A percentile compares a stretch with the other conserved stretches of the same genome.
These are phyloP conservation scores for Mungos mungo DNA, from an alignment of 2,113 vertebrate species.

Conservation along the genomic window DNA sequence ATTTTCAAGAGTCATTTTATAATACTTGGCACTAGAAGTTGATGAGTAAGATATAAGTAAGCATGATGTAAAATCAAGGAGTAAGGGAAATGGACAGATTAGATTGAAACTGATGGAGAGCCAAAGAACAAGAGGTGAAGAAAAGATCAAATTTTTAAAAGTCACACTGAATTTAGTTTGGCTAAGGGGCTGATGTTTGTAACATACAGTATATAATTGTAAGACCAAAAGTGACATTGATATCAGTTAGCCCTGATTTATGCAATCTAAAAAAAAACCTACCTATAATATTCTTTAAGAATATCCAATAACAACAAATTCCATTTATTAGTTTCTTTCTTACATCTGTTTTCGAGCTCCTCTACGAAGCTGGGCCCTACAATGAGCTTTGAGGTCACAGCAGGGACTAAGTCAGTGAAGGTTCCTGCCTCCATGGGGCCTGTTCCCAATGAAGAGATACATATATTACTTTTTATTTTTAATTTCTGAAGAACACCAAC, in stretches of 20 bases:
- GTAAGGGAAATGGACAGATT: neutral
- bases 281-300: neutral
- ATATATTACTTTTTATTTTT: neutral
- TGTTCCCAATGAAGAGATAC: neutral
- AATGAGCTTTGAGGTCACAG: neutral
- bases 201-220: neutral
- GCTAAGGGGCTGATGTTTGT: neutral
- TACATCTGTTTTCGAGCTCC: neutral
- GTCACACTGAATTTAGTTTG: neutral
- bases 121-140: neutral
- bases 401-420: neutral
- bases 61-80: neutral
- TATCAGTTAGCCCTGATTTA: neutral
- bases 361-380: neutral
- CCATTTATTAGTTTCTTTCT: neutral
- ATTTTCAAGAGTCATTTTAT: neutral
- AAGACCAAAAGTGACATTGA: neutral
- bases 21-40: neutral
- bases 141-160: conserved; percentile 9
- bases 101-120: neutral
- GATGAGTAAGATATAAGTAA: neutral
- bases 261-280: neutral
- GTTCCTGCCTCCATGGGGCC: neutral
- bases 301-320: neutral
- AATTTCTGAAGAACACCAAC: neutral